These are phyloP conservation scores for Zaprionus ornatus DNA, from an alignment of 1,140 invertebrate genomes.

Conservation along the genomic window DNA sequence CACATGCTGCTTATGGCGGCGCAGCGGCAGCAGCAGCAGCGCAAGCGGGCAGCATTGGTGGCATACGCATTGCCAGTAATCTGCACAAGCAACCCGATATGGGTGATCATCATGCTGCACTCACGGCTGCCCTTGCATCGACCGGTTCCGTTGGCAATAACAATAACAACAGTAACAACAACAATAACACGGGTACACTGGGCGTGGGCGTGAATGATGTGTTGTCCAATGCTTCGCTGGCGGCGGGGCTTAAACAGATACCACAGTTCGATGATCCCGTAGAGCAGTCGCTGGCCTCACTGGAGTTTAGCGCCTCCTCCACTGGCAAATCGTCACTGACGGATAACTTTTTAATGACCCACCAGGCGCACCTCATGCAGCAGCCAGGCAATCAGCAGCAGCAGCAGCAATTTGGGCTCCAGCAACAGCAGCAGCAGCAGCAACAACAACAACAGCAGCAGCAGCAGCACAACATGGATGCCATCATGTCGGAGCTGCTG, in stretches of 20 bases:
- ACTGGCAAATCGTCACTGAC: slow-evolving; percentile 64
- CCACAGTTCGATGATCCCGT: slow-evolving; percentile 86
- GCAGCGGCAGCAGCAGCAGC: slow-evolving; percentile 38
- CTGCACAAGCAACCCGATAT: slow-evolving; percentile 75
- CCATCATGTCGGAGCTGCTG: slow-evolving; percentile 71
- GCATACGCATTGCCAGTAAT: slow-evolving; percentile 81
- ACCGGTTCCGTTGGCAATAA: slow-evolving; percentile 24
- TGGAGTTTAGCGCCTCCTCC: slow-evolving; percentile 85
- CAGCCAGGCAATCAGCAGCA: slow-evolving; percentile 50
- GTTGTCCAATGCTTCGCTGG: slow-evolving; percentile 69
- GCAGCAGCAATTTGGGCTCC: slow-evolving; percentile 37
- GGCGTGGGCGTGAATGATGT: slow-evolving; percentile 77
- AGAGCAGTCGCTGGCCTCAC: slow-evolving; percentile 87
- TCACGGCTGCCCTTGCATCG: slow-evolving; percentile 54
- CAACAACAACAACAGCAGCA: slow-evolving; percentile 44
- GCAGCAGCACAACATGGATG: slow-evolving; percentile 59
- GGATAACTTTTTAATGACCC: slow-evolving; percentile 74
- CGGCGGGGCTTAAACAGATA: slow-evolving; percentile 76
- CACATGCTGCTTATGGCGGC: slow-evolving; percentile 37
- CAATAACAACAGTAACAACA: slow-evolving; percentile 28
- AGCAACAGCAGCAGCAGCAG: slow-evolving; percentile 44
- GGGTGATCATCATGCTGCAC: slow-evolving; percentile 63
- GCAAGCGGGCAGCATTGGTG: slow-evolving; percentile 48
- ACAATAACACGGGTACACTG: slow-evolving; percentile 27
- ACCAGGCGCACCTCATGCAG: slow-evolving; percentile 67